These are phyloP conservation scores for Hemichromis elongatus DNA, from an alignment of 2,113 vertebrate genomes.

Conservation along the genomic window DNA sequence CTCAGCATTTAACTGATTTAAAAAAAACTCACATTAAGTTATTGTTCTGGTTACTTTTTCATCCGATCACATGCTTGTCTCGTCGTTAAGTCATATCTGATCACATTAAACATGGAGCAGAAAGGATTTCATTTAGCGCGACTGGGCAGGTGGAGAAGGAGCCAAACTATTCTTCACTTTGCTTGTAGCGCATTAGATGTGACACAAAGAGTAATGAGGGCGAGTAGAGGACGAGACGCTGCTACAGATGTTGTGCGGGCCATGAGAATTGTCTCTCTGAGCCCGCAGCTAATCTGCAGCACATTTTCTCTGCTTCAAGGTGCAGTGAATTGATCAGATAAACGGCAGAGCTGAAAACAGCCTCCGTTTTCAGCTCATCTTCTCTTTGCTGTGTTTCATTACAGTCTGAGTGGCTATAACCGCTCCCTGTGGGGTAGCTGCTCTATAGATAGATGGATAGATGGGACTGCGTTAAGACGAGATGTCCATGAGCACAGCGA, in stretches of 20 bases:
- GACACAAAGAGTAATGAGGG: constrained; percentile 22
- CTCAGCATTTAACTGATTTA: neutral
- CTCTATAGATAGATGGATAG: constrained; percentile 3
- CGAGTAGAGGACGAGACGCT: neutral
- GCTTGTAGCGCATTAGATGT: neutral
- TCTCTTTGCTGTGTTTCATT: neutral
- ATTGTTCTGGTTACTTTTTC: neutral
- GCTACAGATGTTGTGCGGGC: neutral
- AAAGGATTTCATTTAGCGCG: neutral
- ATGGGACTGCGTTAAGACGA: neutral
- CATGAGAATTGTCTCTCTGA: neutral
- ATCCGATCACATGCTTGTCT: neutral
- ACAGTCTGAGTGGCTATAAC: neutral
- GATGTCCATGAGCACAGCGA: neutral
- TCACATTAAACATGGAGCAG: neutral
- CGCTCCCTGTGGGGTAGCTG: neutral
- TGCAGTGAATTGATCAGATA: neutral
- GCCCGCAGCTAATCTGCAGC: neutral
- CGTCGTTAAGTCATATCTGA: neutral
- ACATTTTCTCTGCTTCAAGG: constrained; percentile 13
- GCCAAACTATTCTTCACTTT: constrained; percentile 7
- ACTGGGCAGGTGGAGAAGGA: neutral
- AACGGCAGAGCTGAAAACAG: neutral
- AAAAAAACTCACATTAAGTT: neutral
- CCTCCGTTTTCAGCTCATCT: neutral